Base-by-base conservation (phyloP, 1,140 invertebrate species). In the Heliconius nattereri region DNA sequence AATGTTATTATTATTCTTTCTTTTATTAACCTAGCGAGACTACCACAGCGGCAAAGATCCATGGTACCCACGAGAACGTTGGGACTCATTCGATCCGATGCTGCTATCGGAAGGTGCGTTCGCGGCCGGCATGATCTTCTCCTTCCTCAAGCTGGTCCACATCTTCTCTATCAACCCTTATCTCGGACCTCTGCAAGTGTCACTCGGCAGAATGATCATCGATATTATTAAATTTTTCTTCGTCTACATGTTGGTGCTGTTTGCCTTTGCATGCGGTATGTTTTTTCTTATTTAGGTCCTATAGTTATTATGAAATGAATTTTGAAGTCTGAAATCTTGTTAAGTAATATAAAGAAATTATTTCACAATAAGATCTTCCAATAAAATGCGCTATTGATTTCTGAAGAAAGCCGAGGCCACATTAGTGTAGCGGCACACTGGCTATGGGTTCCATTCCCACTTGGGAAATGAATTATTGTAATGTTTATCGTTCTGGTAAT, bases 81-180 rank as follows among this genome's bases (percentile, higher is more conserved):
- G 98, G 98, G 96, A 98, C 91, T 97, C 98, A 1, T 99, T 97
- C 89, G 98, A 99, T 94, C 98, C 98, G 1, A 98, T 98, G 96
- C 94, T 99, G 20, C 95, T 99, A 3, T 98, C 98, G 0, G 98
- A 99, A 94, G 98, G 98, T 66, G 97, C 98, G 60, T 99, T 99
- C 94, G 98, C 98, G 0, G 98, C 98, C 0, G 98, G 97, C 81
- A 99, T 99, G 97, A 98, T 99, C 85, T 98, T 99, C 92, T 98
- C 97, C 84, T 98, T 98, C 86, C 95, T 99, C 49, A 99, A 99
- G 91, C 95, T 99, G 84, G 98, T 99, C 26, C 98, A 99, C 91
- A 98, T 99, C 88, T 99, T 99, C 95, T 98, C 98, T 72, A 98
- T 99, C 66, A 99, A 98, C 95, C 98, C 98, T 11, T 97, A 99